These are phyloP conservation scores for Eptatretus atami DNA, from an alignment of 2,797 vertebrate species.

Conservation along the genomic window DNA sequence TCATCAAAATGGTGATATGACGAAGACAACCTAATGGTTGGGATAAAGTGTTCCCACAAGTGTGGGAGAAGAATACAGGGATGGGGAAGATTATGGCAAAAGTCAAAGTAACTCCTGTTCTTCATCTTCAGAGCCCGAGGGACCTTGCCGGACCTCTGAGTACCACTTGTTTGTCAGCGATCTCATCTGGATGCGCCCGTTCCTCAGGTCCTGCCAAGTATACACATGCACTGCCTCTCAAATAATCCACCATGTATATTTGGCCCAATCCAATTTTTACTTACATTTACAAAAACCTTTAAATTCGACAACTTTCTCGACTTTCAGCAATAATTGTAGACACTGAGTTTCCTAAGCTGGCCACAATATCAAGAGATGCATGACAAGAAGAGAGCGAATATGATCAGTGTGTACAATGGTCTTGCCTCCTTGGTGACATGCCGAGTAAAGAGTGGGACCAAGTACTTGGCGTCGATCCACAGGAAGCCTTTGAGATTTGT, in stretches of 20 bases:
- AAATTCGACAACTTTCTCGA: neutral
- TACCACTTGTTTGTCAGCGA: slow-evolving; percentile 96
- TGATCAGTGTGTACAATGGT: no score
- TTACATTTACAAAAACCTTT: no score
- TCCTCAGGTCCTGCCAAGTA: slow-evolving; percentile 40
- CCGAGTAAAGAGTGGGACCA: slow-evolving; percentile 91
- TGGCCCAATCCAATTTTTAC: no score
- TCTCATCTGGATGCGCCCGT: slow-evolving; percentile 90
- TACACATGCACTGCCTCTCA: slow-evolving; percentile 2
- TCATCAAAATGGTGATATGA: no score
- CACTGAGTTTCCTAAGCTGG: no score
- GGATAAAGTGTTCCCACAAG: no score
- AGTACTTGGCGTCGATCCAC: slow-evolving; percentile 88
- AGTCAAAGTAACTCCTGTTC: slow-evolving; percentile 43
- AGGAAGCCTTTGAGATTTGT: slow-evolving; percentile 82
- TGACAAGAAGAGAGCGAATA: no score
- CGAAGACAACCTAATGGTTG: no score
- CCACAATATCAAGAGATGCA: no score
- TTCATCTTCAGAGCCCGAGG: slow-evolving; percentile 75
- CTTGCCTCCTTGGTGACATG: slow-evolving; percentile 69
- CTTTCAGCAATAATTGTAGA: neutral
- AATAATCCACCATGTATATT: no score
- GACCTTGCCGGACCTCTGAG: slow-evolving; percentile 81
- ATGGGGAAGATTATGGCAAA: no score
- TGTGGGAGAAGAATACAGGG: no score